Conservation (phyloP, 2,797 vertebrate species). For the Argentina silus region DNA sequence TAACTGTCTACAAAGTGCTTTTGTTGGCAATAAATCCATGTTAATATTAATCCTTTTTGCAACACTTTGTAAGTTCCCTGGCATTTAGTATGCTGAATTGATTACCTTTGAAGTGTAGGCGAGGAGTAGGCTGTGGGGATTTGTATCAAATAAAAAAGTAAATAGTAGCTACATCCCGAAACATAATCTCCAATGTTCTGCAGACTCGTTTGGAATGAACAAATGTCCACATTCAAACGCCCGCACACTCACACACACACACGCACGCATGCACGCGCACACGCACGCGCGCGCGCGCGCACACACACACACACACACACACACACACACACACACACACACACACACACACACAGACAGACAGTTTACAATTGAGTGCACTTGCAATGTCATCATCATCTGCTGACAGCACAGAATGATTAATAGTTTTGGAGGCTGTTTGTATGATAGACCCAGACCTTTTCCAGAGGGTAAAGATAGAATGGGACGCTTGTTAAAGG, state of each 20-base stretch:
- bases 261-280: neutral
- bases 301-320: conserved; percentile 22
- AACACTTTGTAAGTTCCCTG: conserved; percentile 25
- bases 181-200: neutral
- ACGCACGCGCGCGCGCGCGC: neutral
- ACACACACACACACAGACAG: neutral
- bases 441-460: conserved; percentile 22
- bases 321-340: conserved; percentile 13
- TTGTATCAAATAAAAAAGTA: conserved; percentile 10
- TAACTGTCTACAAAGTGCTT: conserved; percentile 34
- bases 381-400: conserved; percentile 19
- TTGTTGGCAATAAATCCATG: conserved; percentile 27
- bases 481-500: conserved; percentile 42
- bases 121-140: neutral
- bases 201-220: neutral
- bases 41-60: conserved; percentile 34
- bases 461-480: conserved; percentile 4
- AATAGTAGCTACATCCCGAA: conserved; percentile 11
- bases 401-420: conserved; percentile 21
- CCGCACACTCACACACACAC: conserved; percentile 1
- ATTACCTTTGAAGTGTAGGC: conserved; percentile 31
- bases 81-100: conserved; percentile 21
- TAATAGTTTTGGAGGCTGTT: conserved; percentile 20
- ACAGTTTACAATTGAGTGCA: conserved; percentile 11
- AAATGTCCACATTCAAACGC: neutral